phyloP scores from a whole-genome alignment of 2,797 vertebrate species.

The Sebastolobus altivelis region DNA sequence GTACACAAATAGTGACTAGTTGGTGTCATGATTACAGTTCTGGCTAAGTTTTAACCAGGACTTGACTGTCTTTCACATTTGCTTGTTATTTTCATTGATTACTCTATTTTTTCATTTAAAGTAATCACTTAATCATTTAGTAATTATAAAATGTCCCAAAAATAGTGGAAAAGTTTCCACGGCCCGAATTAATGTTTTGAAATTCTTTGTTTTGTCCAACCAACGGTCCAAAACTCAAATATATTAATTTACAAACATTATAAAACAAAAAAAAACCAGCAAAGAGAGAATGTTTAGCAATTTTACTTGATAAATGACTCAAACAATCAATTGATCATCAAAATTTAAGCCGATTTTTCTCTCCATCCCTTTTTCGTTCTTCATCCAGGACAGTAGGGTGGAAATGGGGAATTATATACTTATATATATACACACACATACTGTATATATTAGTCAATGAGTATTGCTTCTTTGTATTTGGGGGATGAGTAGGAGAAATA shows the following conservation, averaged over 20 bases:
- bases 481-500: neutral
- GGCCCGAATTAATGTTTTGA: neutral
- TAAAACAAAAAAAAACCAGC: no score
- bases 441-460: no score
- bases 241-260: no score
- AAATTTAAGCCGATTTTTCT: neutral
- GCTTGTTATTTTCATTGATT: neutral
- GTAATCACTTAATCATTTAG: neutral
- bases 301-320: neutral
- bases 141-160: neutral
- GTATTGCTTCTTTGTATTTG: neutral
- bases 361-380: no score
- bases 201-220: fast-evolving
- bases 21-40: no score
- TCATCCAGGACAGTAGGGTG: no score
- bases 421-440: neutral
- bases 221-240: no score
- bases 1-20: no score
- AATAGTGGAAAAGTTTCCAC: neutral
- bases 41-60: no score
- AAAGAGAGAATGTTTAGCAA: no score
- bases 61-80: neutral
- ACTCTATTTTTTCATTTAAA: neutral
- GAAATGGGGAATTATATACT: neutral
- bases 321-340: neutral